These are phyloP conservation scores for Serrognathus titanus DNA, from an alignment of 2,888 invertebrate species.

Conservation along the genomic window DNA sequence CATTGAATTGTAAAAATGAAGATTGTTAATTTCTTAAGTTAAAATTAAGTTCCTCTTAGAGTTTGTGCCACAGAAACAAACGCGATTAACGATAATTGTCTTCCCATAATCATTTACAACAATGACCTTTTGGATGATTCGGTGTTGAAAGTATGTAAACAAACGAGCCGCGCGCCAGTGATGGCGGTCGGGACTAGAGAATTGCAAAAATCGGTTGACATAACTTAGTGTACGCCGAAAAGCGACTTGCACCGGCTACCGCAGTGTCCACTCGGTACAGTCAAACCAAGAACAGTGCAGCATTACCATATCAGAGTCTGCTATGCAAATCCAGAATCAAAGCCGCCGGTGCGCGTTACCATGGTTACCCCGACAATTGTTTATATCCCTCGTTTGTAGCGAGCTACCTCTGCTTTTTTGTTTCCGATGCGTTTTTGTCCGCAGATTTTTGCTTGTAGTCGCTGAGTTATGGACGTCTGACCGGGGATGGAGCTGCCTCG, in stretches of 20 bases:
- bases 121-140: too few relatives aligned
- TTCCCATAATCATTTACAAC: too few relatives aligned
- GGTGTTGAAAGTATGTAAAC: too few relatives aligned
- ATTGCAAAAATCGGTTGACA: slow-evolving; percentile 38
- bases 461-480: slow-evolving; percentile 45
- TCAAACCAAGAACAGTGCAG: slow-evolving; percentile 41
- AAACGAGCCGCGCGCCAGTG: neutral
- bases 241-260: slow-evolving; percentile 42
- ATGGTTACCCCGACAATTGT: slow-evolving; percentile 46
- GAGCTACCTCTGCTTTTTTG: slow-evolving; percentile 38
- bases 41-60: too few relatives aligned
- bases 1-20: too few relatives aligned
- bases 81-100: too few relatives aligned
- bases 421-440: slow-evolving; percentile 43
- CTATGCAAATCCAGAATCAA: slow-evolving; percentile 49
- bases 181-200: slow-evolving; percentile 9
- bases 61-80: too few relatives aligned
- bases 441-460: slow-evolving; percentile 45
- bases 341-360: slow-evolving; percentile 46
- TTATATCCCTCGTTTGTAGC: slow-evolving; percentile 48
- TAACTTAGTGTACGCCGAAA: slow-evolving; percentile 48
- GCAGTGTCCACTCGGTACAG: slow-evolving; percentile 45
- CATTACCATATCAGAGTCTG: slow-evolving; percentile 49
- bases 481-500: slow-evolving; percentile 17
- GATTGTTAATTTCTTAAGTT: too few relatives aligned